phyloP scores from a whole-genome alignment of 2,797 vertebrate species.

The Melanogrammus aeglefinus region DNA sequence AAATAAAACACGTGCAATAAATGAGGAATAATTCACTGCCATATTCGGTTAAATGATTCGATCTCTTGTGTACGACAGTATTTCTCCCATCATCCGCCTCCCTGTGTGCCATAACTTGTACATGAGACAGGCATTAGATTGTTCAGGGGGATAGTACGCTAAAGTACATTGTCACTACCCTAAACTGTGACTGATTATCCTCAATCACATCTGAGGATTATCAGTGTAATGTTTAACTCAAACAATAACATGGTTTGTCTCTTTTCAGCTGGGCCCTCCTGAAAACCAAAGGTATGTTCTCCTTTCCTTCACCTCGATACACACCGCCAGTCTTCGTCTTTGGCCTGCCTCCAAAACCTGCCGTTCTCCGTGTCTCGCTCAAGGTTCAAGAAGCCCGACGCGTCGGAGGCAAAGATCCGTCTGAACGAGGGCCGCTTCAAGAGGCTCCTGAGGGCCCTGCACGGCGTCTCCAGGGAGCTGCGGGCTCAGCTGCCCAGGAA shows the following conservation, averaged over 20 bases:
- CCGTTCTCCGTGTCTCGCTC: background rate
- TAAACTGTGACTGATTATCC: too few species aligned
- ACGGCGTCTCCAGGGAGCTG: conserved; percentile 62
- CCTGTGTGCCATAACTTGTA: too few species aligned
- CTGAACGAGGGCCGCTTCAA: conserved; percentile 67
- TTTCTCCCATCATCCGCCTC: too few species aligned
- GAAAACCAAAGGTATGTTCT: conserved; percentile 15
- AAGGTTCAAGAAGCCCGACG: conserved; percentile 62
- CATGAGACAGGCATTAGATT: too few species aligned
- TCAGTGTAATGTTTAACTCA: background rate
- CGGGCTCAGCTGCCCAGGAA: conserved; percentile 70
- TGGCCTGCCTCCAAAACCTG: background rate
- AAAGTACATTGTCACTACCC: too few species aligned
- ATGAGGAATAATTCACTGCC: too few species aligned
- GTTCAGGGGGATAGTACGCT: too few species aligned
- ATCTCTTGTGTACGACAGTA: too few species aligned
- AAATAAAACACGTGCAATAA: too few species aligned
- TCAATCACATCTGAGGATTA: too few species aligned
- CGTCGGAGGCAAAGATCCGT: conserved; percentile 54
- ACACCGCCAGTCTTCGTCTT: background rate
- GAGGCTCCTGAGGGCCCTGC: conserved; percentile 63
- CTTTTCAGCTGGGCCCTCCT: conserved; percentile 29
- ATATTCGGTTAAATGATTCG: too few species aligned
- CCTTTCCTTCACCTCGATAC: background rate
- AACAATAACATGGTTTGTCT: conserved; percentile 32